phyloP scores from a whole-genome alignment of 1,140 invertebrate species.

The Neodiprion pinetum region DNA sequence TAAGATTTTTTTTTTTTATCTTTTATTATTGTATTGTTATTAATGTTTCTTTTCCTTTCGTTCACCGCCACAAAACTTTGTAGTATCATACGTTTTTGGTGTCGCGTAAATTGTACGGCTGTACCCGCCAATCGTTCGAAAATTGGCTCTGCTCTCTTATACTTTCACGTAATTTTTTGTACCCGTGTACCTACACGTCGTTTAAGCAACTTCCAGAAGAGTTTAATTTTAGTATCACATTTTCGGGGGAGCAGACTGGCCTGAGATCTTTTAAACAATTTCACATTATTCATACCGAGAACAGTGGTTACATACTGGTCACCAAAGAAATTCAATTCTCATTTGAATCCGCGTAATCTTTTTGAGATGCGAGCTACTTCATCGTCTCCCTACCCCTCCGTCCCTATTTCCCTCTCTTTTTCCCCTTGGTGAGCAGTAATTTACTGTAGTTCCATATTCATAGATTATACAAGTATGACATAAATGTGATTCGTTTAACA shows the following conservation, averaged over 20 bases:
- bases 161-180: constrained; percentile 26
- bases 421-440: not conserved
- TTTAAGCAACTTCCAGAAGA: not conserved
- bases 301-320: not conserved
- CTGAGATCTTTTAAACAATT: constrained; percentile 29
- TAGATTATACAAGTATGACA: not conserved
- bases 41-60: not conserved
- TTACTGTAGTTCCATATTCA: too few species aligned
- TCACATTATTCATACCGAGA: not conserved
- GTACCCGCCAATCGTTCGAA: too few species aligned
- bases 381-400: not conserved
- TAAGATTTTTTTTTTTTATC: constrained; percentile 28
- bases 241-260: constrained; percentile 40
- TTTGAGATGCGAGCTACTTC: not conserved
- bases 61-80: not conserved
- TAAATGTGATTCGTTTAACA: not conserved
- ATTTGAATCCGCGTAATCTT: too few species aligned
- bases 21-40: constrained; percentile 34
- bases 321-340: not conserved
- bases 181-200: not conserved
- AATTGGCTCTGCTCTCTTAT: too few species aligned
- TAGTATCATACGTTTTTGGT: not conserved
- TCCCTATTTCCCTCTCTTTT: constrained; percentile 18
- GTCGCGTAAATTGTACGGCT: not conserved
- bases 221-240: constrained; percentile 50